Base-by-base conservation (phyloP, 2,113 vertebrate genomes). In the Merops nubicus region DNA sequence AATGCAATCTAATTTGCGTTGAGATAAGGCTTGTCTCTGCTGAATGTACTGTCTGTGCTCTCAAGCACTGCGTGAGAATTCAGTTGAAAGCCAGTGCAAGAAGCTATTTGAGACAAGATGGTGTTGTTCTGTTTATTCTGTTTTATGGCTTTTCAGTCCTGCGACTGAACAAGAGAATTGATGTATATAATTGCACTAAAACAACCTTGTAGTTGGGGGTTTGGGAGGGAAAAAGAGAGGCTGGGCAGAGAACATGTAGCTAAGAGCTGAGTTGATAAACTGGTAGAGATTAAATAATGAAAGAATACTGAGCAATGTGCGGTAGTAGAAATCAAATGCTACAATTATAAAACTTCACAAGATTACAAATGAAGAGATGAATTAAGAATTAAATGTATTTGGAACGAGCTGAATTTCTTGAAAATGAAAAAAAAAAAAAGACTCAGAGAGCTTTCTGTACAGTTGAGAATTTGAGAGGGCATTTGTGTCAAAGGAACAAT, bases 381-480 rank as follows among this genome's bases (percentile, higher is more conserved):
- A 67, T 77, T 79, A 31, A 38, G 15, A 90, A 70, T 73, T 42
- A 62, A 53, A 76, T 57, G 1, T 70, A 26, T 84, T 74, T 91
- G 40, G 65, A 69, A 7, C 62, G 36, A 59, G 15, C 33, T 90
- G 17, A 62, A 48, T 29, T 59, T 68, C 17, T 43, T 76, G 11
- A 72, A 54, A 82, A 68, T 60, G 21, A 54, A 86, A 64, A 56
- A 59, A 42, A 56, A 59, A 42, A 17, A 0, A 6, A 33, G 6
- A 48, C 8, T 25, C 9, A 4, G 21, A 34, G 28, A 65, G 8
- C 40, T 73, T 88, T 83, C 28, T 5, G 0, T 65, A 33, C 9
- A 59, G 1, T 5, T 85, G 40, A 77, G 18, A 36, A 36, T 40
- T 21, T 0, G 1, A 73, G 54, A 34, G 31, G 5, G 1, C 21